Conservation (phyloP, 1,140 invertebrate genomes). For the Stenopsyche tienmushanensis region DNA sequence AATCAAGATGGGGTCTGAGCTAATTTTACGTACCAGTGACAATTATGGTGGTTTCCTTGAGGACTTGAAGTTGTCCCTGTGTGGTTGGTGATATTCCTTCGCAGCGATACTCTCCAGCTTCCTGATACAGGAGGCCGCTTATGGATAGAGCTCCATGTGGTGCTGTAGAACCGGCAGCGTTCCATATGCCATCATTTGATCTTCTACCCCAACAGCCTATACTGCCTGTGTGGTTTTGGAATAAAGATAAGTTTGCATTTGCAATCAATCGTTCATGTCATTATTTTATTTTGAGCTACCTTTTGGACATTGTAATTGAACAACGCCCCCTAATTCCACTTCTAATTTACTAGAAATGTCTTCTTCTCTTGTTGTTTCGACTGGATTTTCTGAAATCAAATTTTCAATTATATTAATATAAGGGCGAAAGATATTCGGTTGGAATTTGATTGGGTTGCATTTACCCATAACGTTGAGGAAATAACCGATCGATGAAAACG, state of each 20-base stretch:
- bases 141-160: conserved; percentile 36
- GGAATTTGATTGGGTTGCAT: conserved; percentile 49
- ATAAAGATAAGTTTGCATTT: not conserved
- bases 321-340: conserved; percentile 73
- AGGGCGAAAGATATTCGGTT: too few species aligned
- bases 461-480: conserved; percentile 79
- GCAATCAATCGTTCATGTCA: not conserved
- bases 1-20: not conserved
- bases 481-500: conserved; percentile 80
- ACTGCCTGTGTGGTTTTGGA: conserved; percentile 31
- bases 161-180: conserved; percentile 32
- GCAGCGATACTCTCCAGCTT: conserved; percentile 37
- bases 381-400: conserved; percentile 21
- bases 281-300: conserved; percentile 47
- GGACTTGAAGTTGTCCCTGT: conserved; percentile 25
- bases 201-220: conserved; percentile 36
- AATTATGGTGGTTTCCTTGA: conserved; percentile 36
- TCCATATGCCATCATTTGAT: conserved; percentile 27
- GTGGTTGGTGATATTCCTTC: conserved; percentile 32
- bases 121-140: conserved; percentile 36
- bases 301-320: conserved; percentile 73
- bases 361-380: conserved; percentile 7
- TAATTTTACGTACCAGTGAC: conserved; percentile 29
- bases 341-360: conserved; percentile 52
- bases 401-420: not conserved